A percentile compares a stretch with the other conserved stretches of the same genome.
Evolutionary conservation across 2,888 invertebrate genomes (phyloP).

Genomic region (Scelioninae gen. 1): DNA sequence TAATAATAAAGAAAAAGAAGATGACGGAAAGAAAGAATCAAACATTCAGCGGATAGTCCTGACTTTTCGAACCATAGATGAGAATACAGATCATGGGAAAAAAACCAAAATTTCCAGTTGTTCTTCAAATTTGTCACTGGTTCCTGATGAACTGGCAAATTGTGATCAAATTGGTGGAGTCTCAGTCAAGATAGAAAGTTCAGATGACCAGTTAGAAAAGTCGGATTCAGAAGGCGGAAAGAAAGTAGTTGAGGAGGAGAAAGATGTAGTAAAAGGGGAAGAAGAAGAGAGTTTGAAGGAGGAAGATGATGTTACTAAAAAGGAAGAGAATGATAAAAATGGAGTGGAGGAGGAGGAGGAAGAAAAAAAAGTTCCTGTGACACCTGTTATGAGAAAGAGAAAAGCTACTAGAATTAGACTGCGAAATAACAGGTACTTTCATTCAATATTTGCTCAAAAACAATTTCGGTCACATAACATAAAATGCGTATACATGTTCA

Average conservation of each 20-base stretch:
- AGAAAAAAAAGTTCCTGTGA: not conserved
- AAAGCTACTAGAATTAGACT: slow-evolving; percentile 44
- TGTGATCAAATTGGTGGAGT: slow-evolving; percentile 82
- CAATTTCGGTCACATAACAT: no score
- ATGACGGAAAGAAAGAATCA: slow-evolving; percentile 76
- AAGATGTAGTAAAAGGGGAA: slow-evolving; percentile 44
- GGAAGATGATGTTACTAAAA: slow-evolving; percentile 30
- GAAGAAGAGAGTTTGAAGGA: slow-evolving; percentile 63
- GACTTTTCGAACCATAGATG: slow-evolving; percentile 85
- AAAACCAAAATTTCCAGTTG: slow-evolving; percentile 83
- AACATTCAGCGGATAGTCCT: slow-evolving; percentile 87
- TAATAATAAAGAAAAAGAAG: slow-evolving; percentile 32
- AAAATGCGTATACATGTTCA: no score
- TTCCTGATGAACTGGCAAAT: slow-evolving; percentile 81
- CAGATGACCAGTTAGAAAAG: slow-evolving; percentile 84
- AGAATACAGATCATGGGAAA: slow-evolving; percentile 82
- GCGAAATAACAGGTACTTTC: slow-evolving; percentile 55
- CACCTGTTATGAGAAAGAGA: slow-evolving; percentile 45
- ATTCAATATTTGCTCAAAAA: no score
- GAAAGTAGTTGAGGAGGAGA: slow-evolving; percentile 32
- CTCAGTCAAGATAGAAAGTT: slow-evolving; percentile 82
- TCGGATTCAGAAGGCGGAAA: slow-evolving; percentile 85
- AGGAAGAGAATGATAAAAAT: slow-evolving; percentile 47
- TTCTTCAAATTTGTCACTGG: slow-evolving; percentile 80
- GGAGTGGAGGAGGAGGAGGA: slow-evolving; percentile 14